Evolutionary conservation across 2,797 vertebrate genomes (phyloP).

Genomic region (Malurus leucopterus): DNA sequence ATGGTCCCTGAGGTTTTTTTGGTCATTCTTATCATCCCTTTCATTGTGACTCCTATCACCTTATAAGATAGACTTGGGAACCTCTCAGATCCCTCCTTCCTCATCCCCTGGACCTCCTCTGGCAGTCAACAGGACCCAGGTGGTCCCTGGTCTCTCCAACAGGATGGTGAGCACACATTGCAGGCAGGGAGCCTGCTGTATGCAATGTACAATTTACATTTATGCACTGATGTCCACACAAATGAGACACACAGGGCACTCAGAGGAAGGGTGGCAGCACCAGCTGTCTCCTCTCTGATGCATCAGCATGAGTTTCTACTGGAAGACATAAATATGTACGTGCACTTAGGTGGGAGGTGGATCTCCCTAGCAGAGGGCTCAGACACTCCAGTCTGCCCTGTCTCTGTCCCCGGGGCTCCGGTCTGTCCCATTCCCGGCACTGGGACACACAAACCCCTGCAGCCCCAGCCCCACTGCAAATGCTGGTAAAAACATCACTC

Average conservation of each 20-base stretch:
- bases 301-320: neutral
- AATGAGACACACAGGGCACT: neutral
- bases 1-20: neutral
- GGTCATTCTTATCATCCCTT: neutral
- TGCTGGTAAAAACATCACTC: neutral
- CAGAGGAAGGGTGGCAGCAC: neutral
- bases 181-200: neutral
- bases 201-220: neutral
- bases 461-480: neutral
- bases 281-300: neutral
- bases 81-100: neutral
- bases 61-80: neutral
- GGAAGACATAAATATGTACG: neutral
- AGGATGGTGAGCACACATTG: neutral
- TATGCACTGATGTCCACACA: neutral
- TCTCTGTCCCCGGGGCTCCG: neutral
- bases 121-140: fast-evolving
- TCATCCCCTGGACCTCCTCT: neutral
- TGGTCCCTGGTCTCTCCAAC: neutral
- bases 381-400: neutral
- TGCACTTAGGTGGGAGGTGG: neutral
- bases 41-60: neutral
- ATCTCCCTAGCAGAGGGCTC: neutral
- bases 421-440: neutral
- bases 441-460: neutral